Base-by-base conservation (phyloP, 2,888 invertebrate species). In the Hyalella azteca region DNA sequence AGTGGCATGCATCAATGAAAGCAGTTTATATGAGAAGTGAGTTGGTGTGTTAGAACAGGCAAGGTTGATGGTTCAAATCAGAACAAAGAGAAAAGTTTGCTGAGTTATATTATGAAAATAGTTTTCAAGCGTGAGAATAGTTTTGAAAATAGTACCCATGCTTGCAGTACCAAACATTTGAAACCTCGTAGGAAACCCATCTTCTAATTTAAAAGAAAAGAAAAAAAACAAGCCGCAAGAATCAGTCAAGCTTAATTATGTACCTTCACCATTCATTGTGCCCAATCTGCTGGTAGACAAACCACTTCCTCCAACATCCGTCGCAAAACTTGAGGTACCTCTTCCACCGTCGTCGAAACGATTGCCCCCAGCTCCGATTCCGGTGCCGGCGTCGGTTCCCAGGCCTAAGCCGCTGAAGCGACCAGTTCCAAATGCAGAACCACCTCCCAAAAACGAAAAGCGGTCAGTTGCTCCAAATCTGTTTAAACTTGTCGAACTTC, bases 221-320 rank as follows among this genome's bases (percentile, higher is more conserved):
- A n/a, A n/a, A n/a, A n/a, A n/a, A n/a, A n/a, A n/a, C n/a, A n/a
- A n/a, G n/a, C n/a, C n/a, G n/a, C n/a, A 11, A 13, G 22, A 54
- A 22, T 50, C 54, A 54, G 22, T 22, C 54, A 22, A 22, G 22
- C 26, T 54, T 50, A 26, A 26, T 49, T 15, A 13, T 66, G 19
- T 75, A 75, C 75, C 75, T 75, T 75, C 75, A 41, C 75, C 75
- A 75, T 41, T 41, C 40, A 75, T 75, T 22, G 40, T 75, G 75
- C 75, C 75, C 75, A 75, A 39, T 22, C 45, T 75, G 45, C 75
- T 75, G 3, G 75, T 75, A 41, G 75, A 41, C 19, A 66, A 36
- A 59, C 59, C 66, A 41, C 76, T 60, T 40, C 79, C 79, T 19
- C 48, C 40, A 22, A 19, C 50, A 15, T 22, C 41, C n/a, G 54